Conservation (phyloP, 2,888 invertebrate genomes). For the Lysandra coridon region DNA sequence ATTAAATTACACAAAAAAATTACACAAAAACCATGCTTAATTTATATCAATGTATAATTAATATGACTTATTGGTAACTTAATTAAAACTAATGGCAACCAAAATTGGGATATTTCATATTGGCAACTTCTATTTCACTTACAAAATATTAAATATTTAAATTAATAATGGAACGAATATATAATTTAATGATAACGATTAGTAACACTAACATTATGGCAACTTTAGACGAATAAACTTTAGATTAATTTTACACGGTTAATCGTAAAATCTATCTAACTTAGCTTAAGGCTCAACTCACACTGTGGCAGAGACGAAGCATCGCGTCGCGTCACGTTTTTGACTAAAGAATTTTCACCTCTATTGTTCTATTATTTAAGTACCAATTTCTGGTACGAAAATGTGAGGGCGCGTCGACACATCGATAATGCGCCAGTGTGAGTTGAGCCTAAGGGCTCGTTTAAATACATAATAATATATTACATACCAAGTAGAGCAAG, state of each 20-base stretch:
- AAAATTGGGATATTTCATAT: neutral
- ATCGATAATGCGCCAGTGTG: too few species aligned
- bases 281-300: neutral
- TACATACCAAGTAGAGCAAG: neutral
- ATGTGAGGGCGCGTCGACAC: too few species aligned
- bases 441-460: too few species aligned
- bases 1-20: neutral
- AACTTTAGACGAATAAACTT: neutral
- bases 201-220: neutral
- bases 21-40: conserved; percentile 3
- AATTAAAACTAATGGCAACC: neutral
- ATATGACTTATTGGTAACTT: neutral
- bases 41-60: neutral
- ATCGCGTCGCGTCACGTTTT: too few species aligned
- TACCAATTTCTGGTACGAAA: too few species aligned
- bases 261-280: neutral
- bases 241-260: neutral
- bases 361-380: too few species aligned
- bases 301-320: too few species aligned
- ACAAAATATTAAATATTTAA: neutral
- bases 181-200: neutral
- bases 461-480: too few species aligned
- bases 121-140: neutral
- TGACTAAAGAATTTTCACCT: too few species aligned
- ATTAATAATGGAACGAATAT: neutral